Conservation (phyloP, 2,888 invertebrate genomes). For the Aradus depressus region DNA sequence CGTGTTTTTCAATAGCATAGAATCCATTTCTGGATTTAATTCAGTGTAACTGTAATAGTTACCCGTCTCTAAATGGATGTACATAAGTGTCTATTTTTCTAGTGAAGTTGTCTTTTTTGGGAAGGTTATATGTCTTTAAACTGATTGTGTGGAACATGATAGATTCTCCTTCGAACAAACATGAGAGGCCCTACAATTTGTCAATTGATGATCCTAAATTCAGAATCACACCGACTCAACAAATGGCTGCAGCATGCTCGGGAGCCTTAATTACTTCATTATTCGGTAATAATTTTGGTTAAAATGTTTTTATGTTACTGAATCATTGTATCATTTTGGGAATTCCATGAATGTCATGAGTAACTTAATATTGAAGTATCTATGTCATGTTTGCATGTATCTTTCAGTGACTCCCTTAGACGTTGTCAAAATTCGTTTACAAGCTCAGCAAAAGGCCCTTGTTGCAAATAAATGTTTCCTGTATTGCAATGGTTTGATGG, state of each 20-base stretch:
- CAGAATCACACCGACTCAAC: constrained; percentile 65
- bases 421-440: constrained; percentile 96
- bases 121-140: no score
- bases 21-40: no score
- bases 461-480: constrained; percentile 80
- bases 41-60: no score
- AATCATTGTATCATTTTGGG: neutral
- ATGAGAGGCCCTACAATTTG: constrained; percentile 1
- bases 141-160: no score
- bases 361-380: no score
- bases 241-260: constrained; percentile 74
- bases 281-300: constrained; percentile 50
- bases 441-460: constrained; percentile 80
- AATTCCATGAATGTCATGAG: neutral
- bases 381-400: constrained; percentile 13
- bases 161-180: no score
- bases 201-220: constrained; percentile 57
- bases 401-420: constrained; percentile 91
- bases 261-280: constrained; percentile 83
- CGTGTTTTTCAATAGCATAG: no score
- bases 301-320: constrained; percentile 8
- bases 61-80: no score
- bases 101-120: no score
- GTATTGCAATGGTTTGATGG: constrained; percentile 98
- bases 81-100: no score